Conservation (phyloP, 2,888 invertebrate genomes). For the Julus scandinavius region DNA sequence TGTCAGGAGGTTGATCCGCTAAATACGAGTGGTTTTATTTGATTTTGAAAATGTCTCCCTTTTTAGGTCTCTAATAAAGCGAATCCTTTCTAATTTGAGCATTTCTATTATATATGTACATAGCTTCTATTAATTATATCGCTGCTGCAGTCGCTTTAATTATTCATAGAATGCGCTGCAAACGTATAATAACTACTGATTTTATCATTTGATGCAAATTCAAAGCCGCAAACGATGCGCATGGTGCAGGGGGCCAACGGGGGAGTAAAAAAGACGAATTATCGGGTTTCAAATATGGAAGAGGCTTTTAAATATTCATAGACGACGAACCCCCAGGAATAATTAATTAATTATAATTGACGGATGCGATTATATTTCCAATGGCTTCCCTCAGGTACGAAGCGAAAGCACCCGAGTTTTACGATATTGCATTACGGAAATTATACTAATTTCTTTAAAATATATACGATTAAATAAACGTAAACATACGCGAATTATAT, state of each 20-base stretch:
- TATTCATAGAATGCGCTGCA: slow-evolving; percentile 35
- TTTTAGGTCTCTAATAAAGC: slow-evolving; percentile 43
- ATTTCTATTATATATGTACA: slow-evolving; percentile 26
- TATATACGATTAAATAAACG: not conserved
- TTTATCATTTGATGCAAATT: slow-evolving; percentile 46
- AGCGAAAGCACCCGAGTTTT: not conserved
- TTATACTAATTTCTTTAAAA: slow-evolving; percentile 45
- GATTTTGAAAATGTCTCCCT: slow-evolving; percentile 33
- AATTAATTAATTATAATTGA: slow-evolving; percentile 46
- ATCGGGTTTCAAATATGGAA: slow-evolving; percentile 34
- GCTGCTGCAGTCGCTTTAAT: slow-evolving; percentile 36
- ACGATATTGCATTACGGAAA: slow-evolving; percentile 42
- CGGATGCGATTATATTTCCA: slow-evolving; percentile 41
- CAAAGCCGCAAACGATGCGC: slow-evolving; percentile 42
- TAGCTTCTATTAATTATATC: slow-evolving; percentile 41
- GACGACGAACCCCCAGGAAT: slow-evolving; percentile 27
- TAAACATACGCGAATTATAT: not conserved
- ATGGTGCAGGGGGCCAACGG: not conserved
- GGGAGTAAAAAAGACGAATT: not conserved
- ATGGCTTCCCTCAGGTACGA: not conserved
- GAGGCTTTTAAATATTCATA: slow-evolving; percentile 20
- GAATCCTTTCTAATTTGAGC: not conserved
- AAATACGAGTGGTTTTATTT: slow-evolving; percentile 12
- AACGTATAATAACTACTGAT: slow-evolving; percentile 45
- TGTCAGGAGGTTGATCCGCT: not conserved